A percentile compares a stretch with the other conserved stretches of the same genome.
Conservation (phyloP, 2,888 invertebrate species). For the Agonopterix heracliana region DNA sequence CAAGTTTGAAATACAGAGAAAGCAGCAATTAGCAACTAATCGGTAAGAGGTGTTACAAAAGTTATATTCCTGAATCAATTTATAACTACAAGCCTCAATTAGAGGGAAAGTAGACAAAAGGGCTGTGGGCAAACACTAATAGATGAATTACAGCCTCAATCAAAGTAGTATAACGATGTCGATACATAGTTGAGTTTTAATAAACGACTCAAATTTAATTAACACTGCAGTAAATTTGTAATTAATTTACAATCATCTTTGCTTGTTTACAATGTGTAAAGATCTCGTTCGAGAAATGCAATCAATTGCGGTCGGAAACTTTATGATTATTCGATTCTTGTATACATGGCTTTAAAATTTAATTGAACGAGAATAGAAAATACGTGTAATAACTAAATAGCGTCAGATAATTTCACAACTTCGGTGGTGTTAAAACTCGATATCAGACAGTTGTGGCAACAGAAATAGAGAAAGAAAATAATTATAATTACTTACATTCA, state of each 20-base stretch:
- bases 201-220: not conserved
- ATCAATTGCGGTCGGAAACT: too few relatives aligned
- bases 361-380: too few relatives aligned
- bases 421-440: too few relatives aligned
- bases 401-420: not conserved
- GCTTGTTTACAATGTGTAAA: too few relatives aligned
- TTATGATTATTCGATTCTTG: too few relatives aligned
- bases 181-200: not conserved
- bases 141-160: not conserved
- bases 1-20: slow-evolving; percentile 54
- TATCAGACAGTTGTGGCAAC: slow-evolving; percentile 11
- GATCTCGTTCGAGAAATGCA: too few relatives aligned
- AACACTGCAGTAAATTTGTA: not conserved
- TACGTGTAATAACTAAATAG: not conserved
- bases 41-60: slow-evolving; percentile 64
- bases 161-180: too few relatives aligned
- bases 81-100: slow-evolving; percentile 68
- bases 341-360: too few relatives aligned
- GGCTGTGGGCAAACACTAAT: slow-evolving; percentile 17
- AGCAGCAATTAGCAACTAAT: slow-evolving; percentile 65
- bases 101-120: slow-evolving; percentile 67
- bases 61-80: slow-evolving; percentile 64
- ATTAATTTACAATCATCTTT: not conserved
- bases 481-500: slow-evolving; percentile 10
- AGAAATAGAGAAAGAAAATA: slow-evolving; percentile 25